These are phyloP conservation scores for Syrista parreyssii DNA, from an alignment of 2,888 invertebrate species.

Conservation along the genomic window DNA sequence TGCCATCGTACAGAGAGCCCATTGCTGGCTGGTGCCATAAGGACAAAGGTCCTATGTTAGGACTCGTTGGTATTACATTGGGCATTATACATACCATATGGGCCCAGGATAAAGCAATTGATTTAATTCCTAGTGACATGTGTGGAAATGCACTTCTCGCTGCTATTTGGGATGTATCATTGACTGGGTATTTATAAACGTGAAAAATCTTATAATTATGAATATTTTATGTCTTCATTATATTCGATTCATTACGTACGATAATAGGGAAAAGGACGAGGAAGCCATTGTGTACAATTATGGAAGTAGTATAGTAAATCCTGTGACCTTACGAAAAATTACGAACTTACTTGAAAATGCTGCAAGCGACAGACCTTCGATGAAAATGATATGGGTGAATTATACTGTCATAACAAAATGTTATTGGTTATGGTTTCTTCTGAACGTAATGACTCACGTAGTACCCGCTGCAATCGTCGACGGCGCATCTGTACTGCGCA, in stretches of 20 bases:
- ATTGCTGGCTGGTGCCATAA: constrained; percentile 36
- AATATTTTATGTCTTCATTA: neutral
- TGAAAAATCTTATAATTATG: neutral
- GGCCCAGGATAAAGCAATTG: constrained; percentile 27
- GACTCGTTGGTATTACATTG: constrained; percentile 25
- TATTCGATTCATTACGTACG: neutral
- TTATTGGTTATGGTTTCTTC: constrained; percentile 22
- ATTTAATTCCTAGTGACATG: constrained; percentile 49
- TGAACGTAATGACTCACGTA: constrained; percentile 41
- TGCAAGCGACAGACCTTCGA: constrained; percentile 23
- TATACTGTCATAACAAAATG: constrained; percentile 16
- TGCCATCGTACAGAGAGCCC: constrained; percentile 43
- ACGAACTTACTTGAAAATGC: neutral
- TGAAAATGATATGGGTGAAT: constrained; percentile 34
- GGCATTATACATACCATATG: constrained; percentile 39
- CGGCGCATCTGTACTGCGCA: constrained; percentile 28
- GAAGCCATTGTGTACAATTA: constrained; percentile 81
- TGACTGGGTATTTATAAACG: neutral
- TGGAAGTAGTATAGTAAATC: constrained; percentile 81
- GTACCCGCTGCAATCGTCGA: constrained; percentile 46
- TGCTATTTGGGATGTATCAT: constrained; percentile 37
- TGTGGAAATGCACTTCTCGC: constrained; percentile 43
- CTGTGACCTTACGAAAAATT: neutral
- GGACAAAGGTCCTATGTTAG: constrained; percentile 32
- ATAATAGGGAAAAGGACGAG: constrained; percentile 33